Percentiles rank a stretch among this genome's conserved stretches.
These are phyloP conservation scores for Ommatoiulus sabulosus DNA, from an alignment of 2,888 invertebrate genomes.

Conservation along the genomic window DNA sequence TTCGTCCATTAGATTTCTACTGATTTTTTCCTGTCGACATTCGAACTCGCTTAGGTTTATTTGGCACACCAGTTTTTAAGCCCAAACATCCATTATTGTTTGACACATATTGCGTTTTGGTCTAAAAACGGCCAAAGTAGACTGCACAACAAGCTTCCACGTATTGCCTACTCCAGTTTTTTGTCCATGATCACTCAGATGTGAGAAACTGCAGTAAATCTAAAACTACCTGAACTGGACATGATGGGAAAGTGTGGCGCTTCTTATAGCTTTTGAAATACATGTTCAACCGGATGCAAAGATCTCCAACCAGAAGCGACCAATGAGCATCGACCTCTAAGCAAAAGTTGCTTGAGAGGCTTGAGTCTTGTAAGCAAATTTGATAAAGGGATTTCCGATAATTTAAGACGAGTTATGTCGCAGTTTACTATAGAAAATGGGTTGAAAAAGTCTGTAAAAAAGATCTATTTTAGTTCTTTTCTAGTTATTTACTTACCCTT, in stretches of 20 bases:
- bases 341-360: too few species aligned
- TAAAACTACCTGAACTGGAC: too few species aligned
- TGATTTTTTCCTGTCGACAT: neutral
- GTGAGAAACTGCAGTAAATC: too few species aligned
- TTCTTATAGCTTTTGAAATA: neutral
- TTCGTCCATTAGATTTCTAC: neutral
- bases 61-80: neutral
- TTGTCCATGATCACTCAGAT: neutral
- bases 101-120: neutral
- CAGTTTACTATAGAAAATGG: too few species aligned
- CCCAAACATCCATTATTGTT: neutral
- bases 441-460: neutral
- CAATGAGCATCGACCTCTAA: too few species aligned
- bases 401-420: too few species aligned
- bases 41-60: neutral
- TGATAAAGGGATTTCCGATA: too few species aligned
- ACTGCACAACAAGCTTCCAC: neutral
- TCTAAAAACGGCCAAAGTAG: neutral
- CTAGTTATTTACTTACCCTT: too few species aligned
- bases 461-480: neutral
- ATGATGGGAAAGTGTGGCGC: too few species aligned
- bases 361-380: too few species aligned
- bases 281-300: too few species aligned
- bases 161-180: neutral
- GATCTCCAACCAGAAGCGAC: too few species aligned